Evolutionary conservation across 23 tunicate species (phyloP), one percentile per base, ranked within the genome.

Genomic region (Oikopleura albicans): DNA sequence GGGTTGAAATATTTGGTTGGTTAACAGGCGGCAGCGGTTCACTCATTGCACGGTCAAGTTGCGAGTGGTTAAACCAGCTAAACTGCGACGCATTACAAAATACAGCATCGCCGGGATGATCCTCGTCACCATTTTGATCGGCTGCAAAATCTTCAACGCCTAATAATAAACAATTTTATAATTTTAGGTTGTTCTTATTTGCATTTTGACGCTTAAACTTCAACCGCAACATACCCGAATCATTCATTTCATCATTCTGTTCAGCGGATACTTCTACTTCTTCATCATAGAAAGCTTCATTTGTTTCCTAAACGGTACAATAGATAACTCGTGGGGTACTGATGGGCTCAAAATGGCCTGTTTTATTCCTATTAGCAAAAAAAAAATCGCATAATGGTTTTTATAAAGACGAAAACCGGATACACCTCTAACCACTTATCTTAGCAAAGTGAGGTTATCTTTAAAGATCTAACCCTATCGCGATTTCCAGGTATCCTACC

Each of bases 1-100:
- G 12, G 12, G 22, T 49, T 49, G 16, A 12, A 8, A 49, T 22
- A 49, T 49, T 49, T 12, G 22, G 12, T 49, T 49, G 63, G 31
- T 71, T 31, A 29, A 71, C 79, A 22, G 79, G 79, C 31, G 79
- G 79, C 33, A 71, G 35, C 4, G 79, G 79, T 71, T 71, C 79
- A 2, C 36, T 16, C 35, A 71, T 16, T 4, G 79, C 79, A 16
- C 79, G 79, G 22, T 49, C 63, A 8, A 49, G 22, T 22, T 49
- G 63, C 12, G 63, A 49, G 22, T 49, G 63, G 22, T 12, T 8
- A 8, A 22, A 8, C 63, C 63, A 49, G 22, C 22, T 49, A 22
- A 12, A 49, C 12, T 49, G 12, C 16, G 12, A 8, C 16, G 12
- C 22, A 49, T 49, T 49, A 49, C 63, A 49, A 8, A 22, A 49